Conservation (phyloP, 2,888 invertebrate species). For the Spisula subtruncata region DNA sequence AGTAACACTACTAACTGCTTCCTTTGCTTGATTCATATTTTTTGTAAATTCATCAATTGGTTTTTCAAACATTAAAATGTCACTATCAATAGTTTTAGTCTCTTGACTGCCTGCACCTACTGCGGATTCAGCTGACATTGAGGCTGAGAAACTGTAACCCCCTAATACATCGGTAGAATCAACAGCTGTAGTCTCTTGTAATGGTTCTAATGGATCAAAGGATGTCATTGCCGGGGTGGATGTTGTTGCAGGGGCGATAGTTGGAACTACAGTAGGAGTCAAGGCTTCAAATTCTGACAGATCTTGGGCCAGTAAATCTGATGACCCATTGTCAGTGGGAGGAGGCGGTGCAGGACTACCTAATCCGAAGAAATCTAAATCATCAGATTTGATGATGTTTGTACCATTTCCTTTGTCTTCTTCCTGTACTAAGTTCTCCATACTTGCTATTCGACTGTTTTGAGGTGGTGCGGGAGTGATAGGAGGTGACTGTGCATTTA, state of each 20-base stretch:
- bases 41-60: constrained; percentile 44
- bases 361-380: constrained; percentile 38
- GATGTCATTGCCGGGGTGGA: constrained; percentile 2
- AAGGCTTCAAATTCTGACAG: constrained; percentile 80
- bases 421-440: constrained; percentile 74
- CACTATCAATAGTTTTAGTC: constrained; percentile 39
- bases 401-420: constrained; percentile 61
- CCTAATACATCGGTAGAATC: constrained; percentile 33
- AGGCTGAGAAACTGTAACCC: constrained; percentile 60
- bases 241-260: neutral
- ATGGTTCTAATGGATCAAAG: constrained; percentile 34
- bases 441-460: constrained; percentile 79
- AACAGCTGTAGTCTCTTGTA: neutral
- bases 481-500: constrained; percentile 69
- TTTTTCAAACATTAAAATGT: constrained; percentile 62
- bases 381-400: constrained; percentile 56
- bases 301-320: constrained; percentile 77
- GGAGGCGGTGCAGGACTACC: neutral
- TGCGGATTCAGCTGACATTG: constrained; percentile 28
- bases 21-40: neutral
- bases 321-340: constrained; percentile 34
- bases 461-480: constrained; percentile 76
- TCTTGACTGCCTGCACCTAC: constrained; percentile 18
- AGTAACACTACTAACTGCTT: neutral
- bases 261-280: constrained; percentile 55